A percentile compares a stretch with the other conserved stretches of the same genome.
phyloP scores from a whole-genome alignment of 2,888 invertebrate species.

The Sphaeridia pumilis region DNA sequence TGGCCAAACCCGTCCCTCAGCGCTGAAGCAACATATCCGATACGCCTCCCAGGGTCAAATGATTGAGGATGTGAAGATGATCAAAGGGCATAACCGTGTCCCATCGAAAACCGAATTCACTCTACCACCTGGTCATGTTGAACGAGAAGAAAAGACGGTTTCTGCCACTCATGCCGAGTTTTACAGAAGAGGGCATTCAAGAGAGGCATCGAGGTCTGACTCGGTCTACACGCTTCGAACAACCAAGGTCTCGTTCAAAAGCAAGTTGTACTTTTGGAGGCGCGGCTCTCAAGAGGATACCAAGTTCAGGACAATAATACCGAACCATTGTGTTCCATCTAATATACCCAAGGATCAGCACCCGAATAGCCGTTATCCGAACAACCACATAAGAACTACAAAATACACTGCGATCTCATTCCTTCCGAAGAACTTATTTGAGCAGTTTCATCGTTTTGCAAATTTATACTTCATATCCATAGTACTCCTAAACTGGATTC shows the following conservation, averaged over 20 bases:
- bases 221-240: conserved; percentile 77
- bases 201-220: conserved; percentile 80
- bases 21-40: conserved; percentile 65
- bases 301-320: conserved; percentile 55
- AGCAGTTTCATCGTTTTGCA: conserved; percentile 94
- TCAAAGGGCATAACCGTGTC: conserved; percentile 62
- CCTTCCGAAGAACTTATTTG: conserved; percentile 87
- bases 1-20: conserved; percentile 44
- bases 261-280: conserved; percentile 38
- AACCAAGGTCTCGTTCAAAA: conserved; percentile 39
- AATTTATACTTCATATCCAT: conserved; percentile 97
- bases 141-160: conserved; percentile 41
- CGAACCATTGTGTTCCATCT: conserved; percentile 72
- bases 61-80: conserved; percentile 47
- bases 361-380: conserved; percentile 67
- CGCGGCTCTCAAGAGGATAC: conserved; percentile 42
- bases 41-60: conserved; percentile 82
- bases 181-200: conserved; percentile 55
- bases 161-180: conserved; percentile 38
- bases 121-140: conserved; percentile 72
- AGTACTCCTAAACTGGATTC: conserved; percentile 90
- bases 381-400: conserved; percentile 80
- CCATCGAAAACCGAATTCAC: conserved; percentile 82
- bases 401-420: conserved; percentile 91
- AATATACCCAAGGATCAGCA: conserved; percentile 67